These are phyloP conservation scores for Hydropotes inermis DNA, from an alignment of 2,113 vertebrate species.

Conservation along the genomic window DNA sequence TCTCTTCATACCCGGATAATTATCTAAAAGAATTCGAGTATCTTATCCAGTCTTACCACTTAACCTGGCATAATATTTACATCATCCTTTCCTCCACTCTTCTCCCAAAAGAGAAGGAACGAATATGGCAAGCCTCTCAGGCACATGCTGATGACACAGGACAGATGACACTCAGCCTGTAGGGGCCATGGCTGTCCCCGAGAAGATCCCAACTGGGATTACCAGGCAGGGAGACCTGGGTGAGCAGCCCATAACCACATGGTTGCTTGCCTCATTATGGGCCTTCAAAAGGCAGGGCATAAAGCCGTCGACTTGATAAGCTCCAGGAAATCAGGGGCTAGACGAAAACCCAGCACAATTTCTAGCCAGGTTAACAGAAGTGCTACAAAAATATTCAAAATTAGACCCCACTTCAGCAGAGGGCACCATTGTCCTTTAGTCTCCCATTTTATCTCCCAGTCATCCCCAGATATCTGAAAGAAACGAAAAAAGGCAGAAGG, in stretches of 20 bases:
- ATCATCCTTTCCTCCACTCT: background rate
- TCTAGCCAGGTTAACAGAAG: background rate
- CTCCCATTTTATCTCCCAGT: background rate
- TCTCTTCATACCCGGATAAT: background rate
- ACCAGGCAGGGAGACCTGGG: background rate
- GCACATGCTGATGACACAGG: accelerated
- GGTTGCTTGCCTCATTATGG: background rate
- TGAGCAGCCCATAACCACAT: accelerated
- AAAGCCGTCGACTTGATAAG: background rate
- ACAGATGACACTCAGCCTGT: accelerated
- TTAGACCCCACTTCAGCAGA: background rate
- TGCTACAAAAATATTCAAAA: background rate
- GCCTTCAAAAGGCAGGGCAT: background rate
- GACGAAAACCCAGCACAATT: background rate
- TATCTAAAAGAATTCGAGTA: background rate
- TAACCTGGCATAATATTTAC: background rate
- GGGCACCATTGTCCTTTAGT: background rate
- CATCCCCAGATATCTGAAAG: background rate
- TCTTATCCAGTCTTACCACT: background rate
- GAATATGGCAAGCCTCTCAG: background rate
- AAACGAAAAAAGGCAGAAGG: background rate
- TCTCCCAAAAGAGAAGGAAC: background rate
- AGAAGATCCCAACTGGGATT: background rate
- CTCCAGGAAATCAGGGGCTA: background rate
- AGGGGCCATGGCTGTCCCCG: background rate